These are phyloP conservation scores for Euzetes globulus DNA, from an alignment of 2,888 invertebrate species.

Conservation along the genomic window DNA sequence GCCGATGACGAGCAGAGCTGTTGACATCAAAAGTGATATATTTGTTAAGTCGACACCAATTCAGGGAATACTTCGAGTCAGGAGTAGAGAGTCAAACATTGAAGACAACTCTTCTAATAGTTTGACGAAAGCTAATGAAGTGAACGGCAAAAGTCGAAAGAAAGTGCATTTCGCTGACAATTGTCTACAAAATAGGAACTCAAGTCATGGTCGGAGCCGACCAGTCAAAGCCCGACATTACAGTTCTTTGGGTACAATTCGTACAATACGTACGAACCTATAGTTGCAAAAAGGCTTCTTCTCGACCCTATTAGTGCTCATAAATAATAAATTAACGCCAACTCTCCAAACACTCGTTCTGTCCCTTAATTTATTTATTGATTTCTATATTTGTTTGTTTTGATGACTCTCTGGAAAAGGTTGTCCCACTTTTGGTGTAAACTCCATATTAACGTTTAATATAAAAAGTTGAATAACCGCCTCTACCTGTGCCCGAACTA, in stretches of 20 bases:
- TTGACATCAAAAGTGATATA: background rate
- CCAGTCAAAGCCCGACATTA: background rate
- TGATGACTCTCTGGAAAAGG: slow-evolving; percentile 1
- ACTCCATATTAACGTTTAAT: slow-evolving; percentile 5
- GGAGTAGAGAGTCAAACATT: background rate
- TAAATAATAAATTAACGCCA: slow-evolving; percentile 7
- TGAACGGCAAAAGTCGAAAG: background rate
- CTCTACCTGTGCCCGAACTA: background rate
- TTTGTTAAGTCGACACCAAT: background rate
- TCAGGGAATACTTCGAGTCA: slow-evolving; percentile 11
- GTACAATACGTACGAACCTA: slow-evolving; percentile 21
- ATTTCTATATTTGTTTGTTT: background rate
- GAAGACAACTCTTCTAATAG: slow-evolving; percentile 10
- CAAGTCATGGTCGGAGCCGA: background rate
- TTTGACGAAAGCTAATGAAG: background rate
- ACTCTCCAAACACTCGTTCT: slow-evolving; percentile 13
- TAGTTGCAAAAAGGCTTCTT: background rate
- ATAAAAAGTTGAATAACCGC: slow-evolving; percentile 29
- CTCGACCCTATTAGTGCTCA: background rate
- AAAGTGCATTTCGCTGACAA: slow-evolving; percentile 24
- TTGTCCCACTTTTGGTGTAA: slow-evolving; percentile 4
- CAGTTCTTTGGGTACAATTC: slow-evolving; percentile 7
- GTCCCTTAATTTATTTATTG: slow-evolving; percentile 17
- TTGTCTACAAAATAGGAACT: background rate
- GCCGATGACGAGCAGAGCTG: background rate